These are phyloP conservation scores for Hypsibius dujardini DNA, from an alignment of 1,140 invertebrate genomes.

Conservation along the genomic window DNA sequence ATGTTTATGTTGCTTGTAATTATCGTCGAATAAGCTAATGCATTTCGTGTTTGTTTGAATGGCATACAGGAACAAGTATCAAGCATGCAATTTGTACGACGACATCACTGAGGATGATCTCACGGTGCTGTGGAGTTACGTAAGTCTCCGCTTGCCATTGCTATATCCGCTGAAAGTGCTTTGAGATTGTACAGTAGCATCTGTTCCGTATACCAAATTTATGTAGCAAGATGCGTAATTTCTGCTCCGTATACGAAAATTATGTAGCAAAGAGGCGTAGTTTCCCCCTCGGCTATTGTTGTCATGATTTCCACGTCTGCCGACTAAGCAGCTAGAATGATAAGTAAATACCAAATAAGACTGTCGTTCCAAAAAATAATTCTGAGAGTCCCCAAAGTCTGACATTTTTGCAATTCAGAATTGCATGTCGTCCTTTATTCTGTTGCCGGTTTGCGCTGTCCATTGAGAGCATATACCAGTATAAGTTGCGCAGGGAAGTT, in stretches of 20 bases:
- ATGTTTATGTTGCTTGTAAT: not conserved
- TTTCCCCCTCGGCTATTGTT: no score
- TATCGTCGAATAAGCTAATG: not conserved
- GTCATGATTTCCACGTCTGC: no score
- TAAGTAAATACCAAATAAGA: no score
- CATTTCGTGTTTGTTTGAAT: not conserved
- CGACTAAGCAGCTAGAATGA: no score
- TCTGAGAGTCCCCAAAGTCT: no score
- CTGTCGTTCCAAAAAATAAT: no score
- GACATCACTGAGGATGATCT: constrained; percentile 17
- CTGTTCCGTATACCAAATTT: not conserved
- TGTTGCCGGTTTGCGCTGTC: no score
- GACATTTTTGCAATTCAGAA: no score
- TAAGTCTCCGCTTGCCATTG: not conserved
- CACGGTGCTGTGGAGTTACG: not conserved
- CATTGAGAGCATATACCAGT: no score
- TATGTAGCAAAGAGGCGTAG: not conserved
- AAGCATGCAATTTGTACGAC: not conserved
- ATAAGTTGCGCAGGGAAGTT: no score
- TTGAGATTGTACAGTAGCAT: no score
- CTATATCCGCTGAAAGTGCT: not conserved
- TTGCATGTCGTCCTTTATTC: no score
- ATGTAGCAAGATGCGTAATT: not conserved
- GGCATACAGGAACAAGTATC: not conserved
- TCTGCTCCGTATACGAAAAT: not conserved